Conservation (phyloP, 2,797 vertebrate species). For the Microcaecilia unicolor region DNA sequence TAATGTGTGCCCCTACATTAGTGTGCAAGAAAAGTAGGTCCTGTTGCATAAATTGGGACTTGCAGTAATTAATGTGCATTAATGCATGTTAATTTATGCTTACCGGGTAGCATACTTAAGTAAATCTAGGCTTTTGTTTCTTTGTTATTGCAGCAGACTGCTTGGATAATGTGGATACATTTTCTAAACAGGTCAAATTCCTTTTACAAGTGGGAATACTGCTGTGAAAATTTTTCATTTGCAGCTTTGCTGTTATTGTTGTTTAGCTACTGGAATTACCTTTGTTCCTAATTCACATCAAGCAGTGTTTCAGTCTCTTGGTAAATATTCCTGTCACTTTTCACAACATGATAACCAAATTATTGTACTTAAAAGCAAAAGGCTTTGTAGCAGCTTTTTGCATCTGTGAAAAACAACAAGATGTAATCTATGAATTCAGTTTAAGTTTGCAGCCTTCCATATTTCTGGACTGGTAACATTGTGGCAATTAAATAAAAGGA, state of each 20-base stretch:
- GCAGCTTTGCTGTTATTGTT: not conserved
- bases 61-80: too few relatives aligned
- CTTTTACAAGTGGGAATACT: not conserved
- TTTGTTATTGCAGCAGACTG: too few relatives aligned
- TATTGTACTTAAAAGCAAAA: conserved; percentile 3
- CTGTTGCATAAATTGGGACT: too few relatives aligned
- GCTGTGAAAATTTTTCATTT: conserved; percentile 13
- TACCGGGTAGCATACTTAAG: too few relatives aligned
- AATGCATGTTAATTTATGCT: too few relatives aligned
- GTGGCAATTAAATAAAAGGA: not conserved
- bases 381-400: not conserved
- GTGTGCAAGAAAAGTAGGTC: too few relatives aligned
- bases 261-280: not conserved
- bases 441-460: not conserved
- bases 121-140: too few relatives aligned
- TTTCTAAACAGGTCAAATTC: conserved; percentile 12
- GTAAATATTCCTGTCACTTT: conserved; percentile 16
- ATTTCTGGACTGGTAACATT: not conserved
- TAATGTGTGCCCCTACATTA: too few relatives aligned
- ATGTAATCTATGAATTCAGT: conserved; percentile 10
- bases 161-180: too few relatives aligned
- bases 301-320: conserved; percentile 16
- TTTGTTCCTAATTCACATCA: conserved; percentile 2
- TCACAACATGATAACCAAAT: conserved; percentile 18
- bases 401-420: conserved; percentile 5